These are phyloP conservation scores for Periphyllus acericola DNA, from an alignment of 2,888 invertebrate genomes.

Conservation along the genomic window DNA sequence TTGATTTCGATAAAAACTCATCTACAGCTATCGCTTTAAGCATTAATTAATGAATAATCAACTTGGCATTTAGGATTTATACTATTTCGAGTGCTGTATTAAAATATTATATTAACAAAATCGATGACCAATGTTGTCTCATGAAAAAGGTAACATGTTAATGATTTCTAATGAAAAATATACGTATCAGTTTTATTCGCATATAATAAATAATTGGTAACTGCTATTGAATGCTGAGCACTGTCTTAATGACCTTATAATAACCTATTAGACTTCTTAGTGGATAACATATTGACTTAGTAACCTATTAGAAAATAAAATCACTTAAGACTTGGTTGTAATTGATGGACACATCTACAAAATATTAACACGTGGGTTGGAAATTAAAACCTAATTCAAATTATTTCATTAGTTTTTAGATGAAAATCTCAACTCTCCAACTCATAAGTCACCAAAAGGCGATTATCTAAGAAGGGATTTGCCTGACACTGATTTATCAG, in stretches of 20 bases:
- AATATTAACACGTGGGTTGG: background rate
- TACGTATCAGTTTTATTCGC: background rate
- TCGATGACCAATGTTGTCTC: too few species aligned
- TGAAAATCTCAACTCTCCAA: background rate
- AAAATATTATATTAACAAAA: too few species aligned
- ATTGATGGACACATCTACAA: background rate
- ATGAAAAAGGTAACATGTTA: too few species aligned
- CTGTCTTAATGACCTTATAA: background rate
- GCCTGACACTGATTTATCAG: background rate
- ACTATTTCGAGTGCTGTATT: too few species aligned
- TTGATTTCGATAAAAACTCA: too few species aligned
- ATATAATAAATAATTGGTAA: background rate
- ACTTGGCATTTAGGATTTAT: too few species aligned
- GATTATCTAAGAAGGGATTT: background rate
- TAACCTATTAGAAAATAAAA: background rate
- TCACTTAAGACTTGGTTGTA: background rate
- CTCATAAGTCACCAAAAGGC: background rate
- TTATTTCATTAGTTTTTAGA: background rate
- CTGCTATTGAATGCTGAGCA: background rate
- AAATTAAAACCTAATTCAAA: background rate
- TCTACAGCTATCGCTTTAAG: too few species aligned
- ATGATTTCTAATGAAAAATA: background rate
- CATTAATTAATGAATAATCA: too few species aligned
- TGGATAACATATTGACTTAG: background rate
- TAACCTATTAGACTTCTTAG: background rate